Conservation (phyloP, 2,797 vertebrate genomes). For the Clarias fuscus region DNA sequence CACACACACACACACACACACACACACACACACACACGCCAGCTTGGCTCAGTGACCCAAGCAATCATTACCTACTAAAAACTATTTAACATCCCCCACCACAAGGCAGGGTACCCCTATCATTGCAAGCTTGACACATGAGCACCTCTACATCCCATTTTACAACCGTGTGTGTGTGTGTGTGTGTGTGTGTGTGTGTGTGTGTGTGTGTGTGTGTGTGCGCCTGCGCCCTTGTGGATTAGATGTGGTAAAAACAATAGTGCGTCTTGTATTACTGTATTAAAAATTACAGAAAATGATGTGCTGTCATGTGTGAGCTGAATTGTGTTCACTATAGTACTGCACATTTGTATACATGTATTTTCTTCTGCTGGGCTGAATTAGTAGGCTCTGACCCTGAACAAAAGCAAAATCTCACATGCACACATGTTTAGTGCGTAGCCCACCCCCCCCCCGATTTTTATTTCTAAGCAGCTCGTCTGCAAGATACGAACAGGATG, state of each 20-base stretch:
- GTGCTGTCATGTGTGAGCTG: not conserved
- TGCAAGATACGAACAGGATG: constrained; percentile 31
- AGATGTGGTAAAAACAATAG: not conserved
- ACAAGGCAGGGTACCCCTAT: not conserved
- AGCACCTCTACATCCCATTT: constrained; percentile 1
- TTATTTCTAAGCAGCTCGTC: not conserved
- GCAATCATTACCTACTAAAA: constrained; percentile 36
- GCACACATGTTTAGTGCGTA: not conserved
- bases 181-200: constrained; percentile 16
- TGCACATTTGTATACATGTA: not conserved
- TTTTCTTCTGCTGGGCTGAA: not conserved
- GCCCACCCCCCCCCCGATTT: not conserved
- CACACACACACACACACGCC: too few species aligned
- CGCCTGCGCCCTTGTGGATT: not conserved
- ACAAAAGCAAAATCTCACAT: not conserved
- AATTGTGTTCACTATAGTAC: not conserved
- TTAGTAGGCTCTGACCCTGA: not conserved
- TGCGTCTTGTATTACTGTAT: not conserved
- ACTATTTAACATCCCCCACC: constrained; percentile 27
- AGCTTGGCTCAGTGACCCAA: constrained; percentile 35
- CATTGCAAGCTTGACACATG: constrained; percentile 14
- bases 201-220: not conserved
- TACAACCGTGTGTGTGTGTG: not conserved
- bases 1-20: too few species aligned
- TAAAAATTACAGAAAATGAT: too few species aligned